Percentiles rank a stretch among this genome's conserved stretches.
These are phyloP conservation scores for Drosophila kuntzei DNA, from an alignment of 2,888 invertebrate genomes.

Conservation along the genomic window DNA sequence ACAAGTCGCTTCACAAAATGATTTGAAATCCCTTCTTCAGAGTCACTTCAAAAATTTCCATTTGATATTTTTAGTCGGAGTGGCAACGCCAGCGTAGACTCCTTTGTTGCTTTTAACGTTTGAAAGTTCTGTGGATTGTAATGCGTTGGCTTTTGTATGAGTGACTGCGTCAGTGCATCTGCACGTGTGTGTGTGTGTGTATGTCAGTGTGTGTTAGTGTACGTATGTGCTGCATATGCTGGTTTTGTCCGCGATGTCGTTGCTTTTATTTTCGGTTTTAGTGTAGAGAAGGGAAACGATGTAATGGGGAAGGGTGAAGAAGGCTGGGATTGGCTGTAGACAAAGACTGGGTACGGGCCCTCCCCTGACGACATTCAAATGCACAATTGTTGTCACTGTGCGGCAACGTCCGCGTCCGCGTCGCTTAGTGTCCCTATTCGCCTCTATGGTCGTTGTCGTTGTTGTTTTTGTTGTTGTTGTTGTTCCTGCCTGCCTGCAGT, in stretches of 20 bases:
- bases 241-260: slow-evolving; percentile 31
- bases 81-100: slow-evolving; percentile 33
- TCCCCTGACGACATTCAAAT: slow-evolving; percentile 73
- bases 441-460: slow-evolving; percentile 22
- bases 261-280: slow-evolving; percentile 45
- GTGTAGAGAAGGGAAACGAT: background rate
- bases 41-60: slow-evolving; percentile 41
- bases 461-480: slow-evolving; percentile 24
- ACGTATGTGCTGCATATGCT: slow-evolving; percentile 40
- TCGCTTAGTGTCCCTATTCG: slow-evolving; percentile 30
- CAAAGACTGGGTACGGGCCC: slow-evolving; percentile 19
- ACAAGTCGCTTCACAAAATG: slow-evolving; percentile 4
- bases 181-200: background rate
- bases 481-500: slow-evolving; percentile 23
- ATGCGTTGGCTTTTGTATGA: slow-evolving; percentile 55
- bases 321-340: background rate
- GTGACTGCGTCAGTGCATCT: slow-evolving; percentile 16
- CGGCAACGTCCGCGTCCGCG: slow-evolving; percentile 47
- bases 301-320: background rate
- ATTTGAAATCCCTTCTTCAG: slow-evolving; percentile 1
- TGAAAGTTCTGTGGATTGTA: slow-evolving; percentile 39
- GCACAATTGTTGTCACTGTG: slow-evolving; percentile 76
- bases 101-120: slow-evolving; percentile 35
- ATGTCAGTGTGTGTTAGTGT: slow-evolving; percentile 3
- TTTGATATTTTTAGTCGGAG: slow-evolving; percentile 44